Evolutionary conservation across 2,888 invertebrate species (phyloP).

Genomic region (Hydraecia micacea): DNA sequence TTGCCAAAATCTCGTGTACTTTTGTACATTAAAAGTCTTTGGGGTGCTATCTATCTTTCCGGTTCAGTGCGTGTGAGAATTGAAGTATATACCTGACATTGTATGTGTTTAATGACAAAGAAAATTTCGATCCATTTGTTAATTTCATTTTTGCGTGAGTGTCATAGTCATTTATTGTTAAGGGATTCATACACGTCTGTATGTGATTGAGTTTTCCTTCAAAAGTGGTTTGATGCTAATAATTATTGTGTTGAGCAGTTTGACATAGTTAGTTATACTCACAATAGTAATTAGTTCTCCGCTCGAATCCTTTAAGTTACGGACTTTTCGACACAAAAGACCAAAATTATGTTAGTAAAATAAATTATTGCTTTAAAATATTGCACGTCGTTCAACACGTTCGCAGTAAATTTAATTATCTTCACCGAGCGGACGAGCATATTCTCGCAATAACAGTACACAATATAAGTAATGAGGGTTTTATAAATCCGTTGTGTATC

Average conservation of each 20-base stretch:
- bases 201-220: not conserved
- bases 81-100: conserved; percentile 52
- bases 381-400: not conserved
- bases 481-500: conserved; percentile 14
- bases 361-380: not conserved
- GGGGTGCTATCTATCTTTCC: conserved; percentile 66
- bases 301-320: not conserved
- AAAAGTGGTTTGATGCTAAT: not conserved
- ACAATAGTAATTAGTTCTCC: not conserved
- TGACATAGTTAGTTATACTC: not conserved
- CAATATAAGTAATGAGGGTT: conserved; percentile 3
- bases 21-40: conserved; percentile 65
- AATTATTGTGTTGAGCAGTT: not conserved
- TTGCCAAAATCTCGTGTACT: conserved; percentile 66
- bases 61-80: conserved; percentile 59
- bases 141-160: not conserved
- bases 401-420: not conserved
- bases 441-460: not conserved
- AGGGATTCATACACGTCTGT: not conserved
- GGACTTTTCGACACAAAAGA: not conserved
- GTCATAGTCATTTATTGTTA: not conserved
- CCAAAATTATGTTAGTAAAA: not conserved
- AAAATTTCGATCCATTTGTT: conserved; percentile 46
- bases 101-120: conserved; percentile 51
- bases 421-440: not conserved